phyloP scores from a whole-genome alignment of 2,113 vertebrate genomes.

The Saiga tatarica region DNA sequence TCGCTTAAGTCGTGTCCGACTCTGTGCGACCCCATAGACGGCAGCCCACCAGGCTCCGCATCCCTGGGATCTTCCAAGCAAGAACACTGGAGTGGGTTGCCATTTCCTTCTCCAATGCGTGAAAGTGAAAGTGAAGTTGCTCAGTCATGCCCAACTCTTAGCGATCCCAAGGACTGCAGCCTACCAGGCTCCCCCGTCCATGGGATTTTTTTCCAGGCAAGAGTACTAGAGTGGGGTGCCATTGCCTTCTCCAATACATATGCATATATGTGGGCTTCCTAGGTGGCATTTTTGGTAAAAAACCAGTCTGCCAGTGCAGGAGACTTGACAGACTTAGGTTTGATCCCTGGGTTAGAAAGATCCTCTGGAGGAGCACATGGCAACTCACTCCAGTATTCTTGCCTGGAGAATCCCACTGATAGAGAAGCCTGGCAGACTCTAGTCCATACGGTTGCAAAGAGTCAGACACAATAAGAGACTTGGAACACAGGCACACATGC shows the following conservation, averaged over 20 bases:
- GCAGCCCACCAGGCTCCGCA: too few species aligned
- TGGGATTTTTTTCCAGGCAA: too few species aligned
- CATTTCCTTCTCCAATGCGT: too few species aligned
- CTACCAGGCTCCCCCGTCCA: too few species aligned
- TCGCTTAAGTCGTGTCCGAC: too few species aligned
- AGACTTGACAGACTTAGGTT: background rate
- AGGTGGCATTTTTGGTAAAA: background rate
- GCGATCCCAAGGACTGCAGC: too few species aligned
- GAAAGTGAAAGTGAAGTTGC: too few species aligned
- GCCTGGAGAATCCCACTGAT: background rate
- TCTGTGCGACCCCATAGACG: rapidly evolving
- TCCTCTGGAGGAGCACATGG: background rate
- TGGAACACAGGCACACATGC: background rate
- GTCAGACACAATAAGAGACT: background rate
- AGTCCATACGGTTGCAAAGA: background rate
- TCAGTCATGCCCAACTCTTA: too few species aligned
- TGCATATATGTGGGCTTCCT: background rate
- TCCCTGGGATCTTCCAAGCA: too few species aligned
- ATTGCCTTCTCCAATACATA: background rate
- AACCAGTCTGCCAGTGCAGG: background rate
- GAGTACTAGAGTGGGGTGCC: too few species aligned
- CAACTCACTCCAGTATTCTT: background rate
- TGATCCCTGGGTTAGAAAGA: background rate
- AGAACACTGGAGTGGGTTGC: too few species aligned
- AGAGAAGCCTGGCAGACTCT: background rate